Evolutionary conservation across 1,140 invertebrate species (phyloP).

Genomic region (Gryon sp.): DNA sequence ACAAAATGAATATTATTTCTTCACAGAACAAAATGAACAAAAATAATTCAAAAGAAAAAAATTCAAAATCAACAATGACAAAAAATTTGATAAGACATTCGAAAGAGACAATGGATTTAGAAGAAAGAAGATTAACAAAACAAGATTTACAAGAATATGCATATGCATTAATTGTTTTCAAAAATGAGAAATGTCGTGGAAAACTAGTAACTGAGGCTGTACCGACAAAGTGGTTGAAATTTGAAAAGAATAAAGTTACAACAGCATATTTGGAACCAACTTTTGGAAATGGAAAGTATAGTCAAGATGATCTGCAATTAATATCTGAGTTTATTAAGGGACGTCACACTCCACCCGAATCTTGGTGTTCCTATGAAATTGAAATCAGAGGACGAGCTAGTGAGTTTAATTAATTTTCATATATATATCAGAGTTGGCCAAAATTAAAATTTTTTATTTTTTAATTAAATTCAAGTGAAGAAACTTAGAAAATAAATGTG

Average conservation of each 20-base stretch:
- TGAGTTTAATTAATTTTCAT: no score
- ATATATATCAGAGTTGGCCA: no score
- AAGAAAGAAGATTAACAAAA: not conserved
- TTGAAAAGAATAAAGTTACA: not conserved
- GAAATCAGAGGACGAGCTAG: constrained; percentile 10
- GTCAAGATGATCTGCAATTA: not conserved
- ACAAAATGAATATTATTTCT: no score
- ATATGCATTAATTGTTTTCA: not conserved
- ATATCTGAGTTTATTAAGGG: not conserved
- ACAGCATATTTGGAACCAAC: constrained; percentile 1
- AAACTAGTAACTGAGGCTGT: constrained; percentile 5
- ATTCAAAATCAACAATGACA: not conserved
- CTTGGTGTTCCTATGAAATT: not conserved
- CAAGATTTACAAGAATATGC: not conserved
- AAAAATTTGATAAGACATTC: not conserved
- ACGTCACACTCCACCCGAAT: not conserved
- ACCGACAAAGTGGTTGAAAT: not conserved
- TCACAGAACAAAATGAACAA: no score
- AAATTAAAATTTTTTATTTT: no score
- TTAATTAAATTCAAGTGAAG: no score
- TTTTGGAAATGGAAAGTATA: not conserved
- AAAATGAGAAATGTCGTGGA: not conserved
- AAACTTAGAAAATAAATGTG: no score
- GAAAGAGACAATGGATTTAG: not conserved
- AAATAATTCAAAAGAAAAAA: no score